Evolutionary conservation across 2,113 vertebrate genomes (phyloP).

Genomic region (Misgurnus mizolepis): DNA sequence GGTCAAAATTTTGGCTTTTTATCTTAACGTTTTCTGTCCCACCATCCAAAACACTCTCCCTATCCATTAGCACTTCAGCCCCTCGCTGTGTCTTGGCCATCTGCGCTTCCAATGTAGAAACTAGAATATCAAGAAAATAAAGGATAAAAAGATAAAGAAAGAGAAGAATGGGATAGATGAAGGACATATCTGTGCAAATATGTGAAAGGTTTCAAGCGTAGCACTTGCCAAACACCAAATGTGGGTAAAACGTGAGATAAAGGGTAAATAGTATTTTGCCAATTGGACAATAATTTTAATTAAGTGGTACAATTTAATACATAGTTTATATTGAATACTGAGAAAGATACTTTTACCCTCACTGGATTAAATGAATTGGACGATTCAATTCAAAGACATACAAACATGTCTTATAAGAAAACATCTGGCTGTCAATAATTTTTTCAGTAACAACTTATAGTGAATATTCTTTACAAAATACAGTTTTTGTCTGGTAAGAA

Average conservation of each 20-base stretch:
- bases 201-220: not conserved
- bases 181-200: slow-evolving; percentile 31
- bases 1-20: slow-evolving; percentile 18
- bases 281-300: too few relatives aligned
- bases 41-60: slow-evolving; percentile 10
- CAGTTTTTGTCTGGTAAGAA: too few relatives aligned
- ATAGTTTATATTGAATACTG: not conserved
- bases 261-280: too few relatives aligned
- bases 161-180: not conserved
- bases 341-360: not conserved
- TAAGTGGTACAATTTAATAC: too few relatives aligned
- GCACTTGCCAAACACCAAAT: too few relatives aligned
- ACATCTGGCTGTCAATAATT: too few relatives aligned
- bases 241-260: too few relatives aligned
- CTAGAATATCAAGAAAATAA: not conserved
- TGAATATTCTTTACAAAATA: too few relatives aligned
- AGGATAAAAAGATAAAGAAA: not conserved
- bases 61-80: not conserved
- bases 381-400: too few relatives aligned
- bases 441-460: too few relatives aligned
- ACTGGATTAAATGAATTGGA: too few relatives aligned
- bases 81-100: slow-evolving; percentile 12
- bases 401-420: too few relatives aligned
- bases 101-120: not conserved
- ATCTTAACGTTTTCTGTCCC: slow-evolving; percentile 1